Percentiles rank a stretch among this genome's conserved stretches.
Conservation (phyloP, 2,888 invertebrate species). For the Seira ritae region DNA sequence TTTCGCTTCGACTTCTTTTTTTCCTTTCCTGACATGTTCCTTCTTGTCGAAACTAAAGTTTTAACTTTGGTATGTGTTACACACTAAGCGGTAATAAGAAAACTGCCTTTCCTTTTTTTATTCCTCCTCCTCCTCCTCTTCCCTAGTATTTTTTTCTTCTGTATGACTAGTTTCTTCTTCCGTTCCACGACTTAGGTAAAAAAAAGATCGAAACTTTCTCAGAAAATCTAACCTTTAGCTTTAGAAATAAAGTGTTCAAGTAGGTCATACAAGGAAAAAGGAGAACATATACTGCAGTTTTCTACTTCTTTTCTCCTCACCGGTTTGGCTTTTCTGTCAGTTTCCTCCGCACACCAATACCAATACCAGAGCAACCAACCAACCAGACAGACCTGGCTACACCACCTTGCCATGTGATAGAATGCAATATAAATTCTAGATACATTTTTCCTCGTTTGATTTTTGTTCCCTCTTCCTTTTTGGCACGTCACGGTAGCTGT, state of each 20-base stretch:
- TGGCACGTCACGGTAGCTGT: neutral
- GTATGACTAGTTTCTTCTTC: neutral
- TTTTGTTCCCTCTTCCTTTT: neutral
- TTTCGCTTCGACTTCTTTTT: neutral
- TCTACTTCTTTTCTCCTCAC: neutral
- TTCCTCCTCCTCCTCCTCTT: conserved; percentile 15
- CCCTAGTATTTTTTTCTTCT: neutral
- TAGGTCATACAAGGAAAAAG: conserved; percentile 35
- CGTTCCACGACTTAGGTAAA: neutral
- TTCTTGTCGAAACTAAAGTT: neutral
- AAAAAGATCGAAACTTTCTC: neutral
- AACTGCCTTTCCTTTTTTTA: neutral
- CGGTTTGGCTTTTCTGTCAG: neutral
- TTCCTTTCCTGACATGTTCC: neutral
- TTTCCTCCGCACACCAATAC: neutral
- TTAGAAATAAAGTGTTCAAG: conserved; percentile 39
- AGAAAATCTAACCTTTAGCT: conserved; percentile 41
- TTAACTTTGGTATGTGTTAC: neutral
- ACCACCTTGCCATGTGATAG: neutral
- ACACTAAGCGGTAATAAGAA: no score
- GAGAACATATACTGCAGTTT: neutral
- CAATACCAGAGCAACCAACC: no score
- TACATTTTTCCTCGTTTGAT: neutral
- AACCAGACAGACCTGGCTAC: no score
- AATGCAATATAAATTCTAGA: neutral